Evolutionary conservation across 1,140 invertebrate species (phyloP).

Genomic region (Leptinotarsa texana): DNA sequence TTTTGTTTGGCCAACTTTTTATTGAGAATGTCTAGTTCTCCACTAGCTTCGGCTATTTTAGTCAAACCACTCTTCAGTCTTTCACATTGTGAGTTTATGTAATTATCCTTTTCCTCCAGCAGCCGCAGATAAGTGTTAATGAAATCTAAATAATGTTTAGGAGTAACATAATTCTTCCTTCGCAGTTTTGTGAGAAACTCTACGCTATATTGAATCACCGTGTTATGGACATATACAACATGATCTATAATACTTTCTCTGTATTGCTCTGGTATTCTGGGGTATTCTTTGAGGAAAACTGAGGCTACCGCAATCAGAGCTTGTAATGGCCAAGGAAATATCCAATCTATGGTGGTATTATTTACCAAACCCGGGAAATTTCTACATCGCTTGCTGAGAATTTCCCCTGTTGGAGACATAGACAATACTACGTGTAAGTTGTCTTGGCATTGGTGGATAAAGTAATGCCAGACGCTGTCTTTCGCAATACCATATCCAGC

Average conservation of each 20-base stretch:
- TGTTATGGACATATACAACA: constrained; percentile 80
- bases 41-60: constrained; percentile 80
- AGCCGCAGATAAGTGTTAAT: constrained; percentile 77
- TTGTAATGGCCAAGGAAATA: constrained; percentile 89
- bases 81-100: constrained; percentile 69
- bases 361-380: constrained; percentile 93
- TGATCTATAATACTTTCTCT: constrained; percentile 74
- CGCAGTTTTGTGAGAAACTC: constrained; percentile 73
- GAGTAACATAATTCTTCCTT: constrained; percentile 83
- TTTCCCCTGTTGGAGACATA: constrained; percentile 85
- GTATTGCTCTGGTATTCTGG: constrained; percentile 50
- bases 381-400: constrained; percentile 77
- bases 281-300: constrained; percentile 70
- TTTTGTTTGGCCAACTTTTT: constrained; percentile 75
- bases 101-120: constrained; percentile 70
- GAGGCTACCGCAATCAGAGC: constrained; percentile 84
- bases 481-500: constrained; percentile 73
- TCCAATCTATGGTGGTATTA: constrained; percentile 93
- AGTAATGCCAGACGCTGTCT: constrained; percentile 83
- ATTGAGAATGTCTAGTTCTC: constrained; percentile 73
- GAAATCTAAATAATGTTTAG: constrained; percentile 88
- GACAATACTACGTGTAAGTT: constrained; percentile 89
- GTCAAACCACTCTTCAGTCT: constrained; percentile 70
- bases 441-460: constrained; percentile 72
- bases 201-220: constrained; percentile 70